Percentiles rank a stretch among this genome's conserved stretches.
These are phyloP conservation scores for Saxicola maurus DNA, from an alignment of 2,797 vertebrate species.

Conservation along the genomic window DNA sequence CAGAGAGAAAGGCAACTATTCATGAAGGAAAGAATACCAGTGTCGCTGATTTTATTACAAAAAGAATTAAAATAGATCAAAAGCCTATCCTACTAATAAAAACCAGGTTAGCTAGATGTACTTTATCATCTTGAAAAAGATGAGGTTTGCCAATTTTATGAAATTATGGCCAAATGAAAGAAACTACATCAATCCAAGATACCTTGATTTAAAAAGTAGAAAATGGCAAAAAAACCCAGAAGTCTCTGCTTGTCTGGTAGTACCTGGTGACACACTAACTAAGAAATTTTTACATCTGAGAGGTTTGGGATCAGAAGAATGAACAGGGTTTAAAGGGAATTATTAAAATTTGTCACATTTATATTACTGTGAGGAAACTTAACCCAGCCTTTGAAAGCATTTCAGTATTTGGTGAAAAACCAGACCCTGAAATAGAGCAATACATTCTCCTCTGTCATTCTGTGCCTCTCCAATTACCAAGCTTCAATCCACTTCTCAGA, in stretches of 20 bases:
- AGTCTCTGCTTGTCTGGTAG: not conserved
- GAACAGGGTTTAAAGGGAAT: not conserved
- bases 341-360: not conserved
- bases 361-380: not conserved
- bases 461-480: not conserved
- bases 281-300: not conserved
- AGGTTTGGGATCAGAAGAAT: not conserved
- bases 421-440: conserved; percentile 7
- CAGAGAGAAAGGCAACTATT: not conserved
- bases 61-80: not conserved
- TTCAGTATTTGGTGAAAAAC: conserved; percentile 9
- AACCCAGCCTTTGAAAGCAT: not conserved
- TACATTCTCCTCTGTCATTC: not conserved
- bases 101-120: accelerated
- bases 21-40: not conserved
- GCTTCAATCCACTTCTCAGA: conserved; percentile 42
- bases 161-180: not conserved
- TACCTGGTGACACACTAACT: not conserved
- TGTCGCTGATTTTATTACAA: not conserved
- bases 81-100: not conserved
- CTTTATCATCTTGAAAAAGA: not conserved
- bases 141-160: not conserved
- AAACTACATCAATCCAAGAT: not conserved
- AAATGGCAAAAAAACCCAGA: not conserved
- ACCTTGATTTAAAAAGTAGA: not conserved